phyloP scores from a whole-genome alignment of 92 coral and sea anemone genomes.

The Paramuricea clavata region DNA sequence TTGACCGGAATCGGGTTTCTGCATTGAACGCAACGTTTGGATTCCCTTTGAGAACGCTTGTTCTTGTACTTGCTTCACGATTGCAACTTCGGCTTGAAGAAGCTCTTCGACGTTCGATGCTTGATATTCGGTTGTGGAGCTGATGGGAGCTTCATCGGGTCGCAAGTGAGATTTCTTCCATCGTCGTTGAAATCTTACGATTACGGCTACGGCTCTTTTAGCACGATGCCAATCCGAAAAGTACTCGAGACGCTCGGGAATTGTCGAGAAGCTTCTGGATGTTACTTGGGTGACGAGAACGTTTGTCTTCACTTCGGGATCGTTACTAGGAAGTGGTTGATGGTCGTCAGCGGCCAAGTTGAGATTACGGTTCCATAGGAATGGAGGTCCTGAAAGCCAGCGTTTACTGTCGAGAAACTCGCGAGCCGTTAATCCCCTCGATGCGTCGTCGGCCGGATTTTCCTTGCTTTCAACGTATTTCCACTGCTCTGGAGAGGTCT shows the following conservation, averaged over 20 bases:
- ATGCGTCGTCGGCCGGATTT: constrained; percentile 62
- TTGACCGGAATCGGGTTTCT: neutral
- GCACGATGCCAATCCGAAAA: constrained; percentile 20
- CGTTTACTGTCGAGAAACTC: constrained; percentile 23
- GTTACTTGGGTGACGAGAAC: neutral
- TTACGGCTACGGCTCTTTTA: neutral
- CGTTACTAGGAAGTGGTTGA: neutral
- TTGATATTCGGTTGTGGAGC: neutral
- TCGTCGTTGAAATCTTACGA: neutral
- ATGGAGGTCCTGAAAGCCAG: constrained; percentile 56
- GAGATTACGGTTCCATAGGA: constrained; percentile 50
- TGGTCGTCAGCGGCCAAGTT: neutral
- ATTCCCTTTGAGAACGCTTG: constrained; percentile 45
- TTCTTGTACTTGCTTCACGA: constrained; percentile 43
- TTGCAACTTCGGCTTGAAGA: constrained; percentile 40
- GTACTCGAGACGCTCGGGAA: neutral
- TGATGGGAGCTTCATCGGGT: neutral
- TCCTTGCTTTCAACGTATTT: constrained; percentile 38
- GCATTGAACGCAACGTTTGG: neutral
- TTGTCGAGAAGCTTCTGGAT: neutral
- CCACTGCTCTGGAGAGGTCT: constrained; percentile 56
- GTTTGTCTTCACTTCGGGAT: constrained; percentile 46
- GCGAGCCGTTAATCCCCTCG: constrained; percentile 37
- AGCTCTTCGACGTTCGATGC: constrained; percentile 31
- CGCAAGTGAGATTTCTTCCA: neutral